Base-by-base conservation (phyloP, 2,888 invertebrate genomes). In the Epicampocera succincta region DNA sequence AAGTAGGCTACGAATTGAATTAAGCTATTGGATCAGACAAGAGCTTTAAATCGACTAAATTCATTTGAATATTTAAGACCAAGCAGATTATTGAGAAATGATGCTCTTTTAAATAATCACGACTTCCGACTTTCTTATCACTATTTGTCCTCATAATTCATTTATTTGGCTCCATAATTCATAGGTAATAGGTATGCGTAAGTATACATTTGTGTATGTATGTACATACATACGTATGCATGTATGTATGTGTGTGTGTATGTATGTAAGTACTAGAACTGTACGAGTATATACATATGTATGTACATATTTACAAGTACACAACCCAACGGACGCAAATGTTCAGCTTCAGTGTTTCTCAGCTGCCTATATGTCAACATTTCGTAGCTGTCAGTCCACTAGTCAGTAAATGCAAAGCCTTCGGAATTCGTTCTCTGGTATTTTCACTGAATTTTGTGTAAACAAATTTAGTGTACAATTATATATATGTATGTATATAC, bases 41-140 rank as follows among this genome's bases (percentile, higher is more conserved):
- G 42, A 66, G 65, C 52, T 69, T 58, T 38, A 73, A 63, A 44
- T 58, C 17, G 50, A 81, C 81, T 82, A 44, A 66, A 56, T 58
- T 12, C 11, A 48, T 29, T 56, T 50, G 33, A 9, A 9, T 8
- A 1, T 48, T 38, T 42, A n/a, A 48, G 11, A 48, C 50, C 46
- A 19, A 74, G 29, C 19, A 15, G 11, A 44, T 19, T 63, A 33
- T 9, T 33, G 33, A 33, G 8, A 33, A 1, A 33, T 29, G 25
- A 76, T 69, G 40, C 19, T 46, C 60, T 40, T 46, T 1, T 1
- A 33, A 3, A 33, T 68, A 56, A 80, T 77, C 58, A 54, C 15
- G 12, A 42, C 25, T 6, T 33, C 63, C 46, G 52, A 17, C 1
- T 11, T 46, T 54, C 77, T 78, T 82, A 82, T 82, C 78, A 61